Evolutionary conservation across 2,888 invertebrate species (phyloP).

Genomic region (Cephus rjabovi): DNA sequence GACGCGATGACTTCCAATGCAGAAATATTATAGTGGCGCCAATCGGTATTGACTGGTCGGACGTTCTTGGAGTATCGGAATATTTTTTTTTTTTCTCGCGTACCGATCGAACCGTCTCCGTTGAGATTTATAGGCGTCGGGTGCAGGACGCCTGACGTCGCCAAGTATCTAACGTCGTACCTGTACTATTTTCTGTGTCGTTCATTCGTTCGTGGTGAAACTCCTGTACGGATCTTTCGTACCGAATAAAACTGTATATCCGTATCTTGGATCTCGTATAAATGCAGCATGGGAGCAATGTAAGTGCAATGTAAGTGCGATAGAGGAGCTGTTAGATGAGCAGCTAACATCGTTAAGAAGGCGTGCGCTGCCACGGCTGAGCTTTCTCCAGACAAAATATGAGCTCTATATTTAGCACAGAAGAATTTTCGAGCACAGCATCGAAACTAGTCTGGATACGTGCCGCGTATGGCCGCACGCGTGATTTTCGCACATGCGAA

Average conservation of each 20-base stretch:
- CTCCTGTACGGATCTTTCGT: background rate
- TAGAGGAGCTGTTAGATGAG: background rate
- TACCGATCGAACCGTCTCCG: background rate
- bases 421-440: constrained; percentile 46
- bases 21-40: background rate
- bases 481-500: constrained; percentile 38
- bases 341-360: background rate
- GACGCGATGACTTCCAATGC: background rate
- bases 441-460: background rate
- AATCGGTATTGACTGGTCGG: background rate
- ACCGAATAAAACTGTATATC: background rate
- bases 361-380: background rate
- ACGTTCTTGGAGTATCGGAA: background rate
- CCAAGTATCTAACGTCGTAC: background rate
- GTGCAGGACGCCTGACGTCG: background rate
- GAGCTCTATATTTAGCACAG: constrained; percentile 57
- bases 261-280: background rate
- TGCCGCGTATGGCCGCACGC: constrained; percentile 19
- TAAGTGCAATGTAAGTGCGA: too few relatives aligned
- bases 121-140: background rate
- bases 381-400: constrained; percentile 37
- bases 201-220: background rate
- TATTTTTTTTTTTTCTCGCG: background rate
- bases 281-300: background rate
- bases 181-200: background rate